These are phyloP conservation scores for Tridacna gigas DNA, from an alignment of 2,888 invertebrate genomes.

Conservation along the genomic window DNA sequence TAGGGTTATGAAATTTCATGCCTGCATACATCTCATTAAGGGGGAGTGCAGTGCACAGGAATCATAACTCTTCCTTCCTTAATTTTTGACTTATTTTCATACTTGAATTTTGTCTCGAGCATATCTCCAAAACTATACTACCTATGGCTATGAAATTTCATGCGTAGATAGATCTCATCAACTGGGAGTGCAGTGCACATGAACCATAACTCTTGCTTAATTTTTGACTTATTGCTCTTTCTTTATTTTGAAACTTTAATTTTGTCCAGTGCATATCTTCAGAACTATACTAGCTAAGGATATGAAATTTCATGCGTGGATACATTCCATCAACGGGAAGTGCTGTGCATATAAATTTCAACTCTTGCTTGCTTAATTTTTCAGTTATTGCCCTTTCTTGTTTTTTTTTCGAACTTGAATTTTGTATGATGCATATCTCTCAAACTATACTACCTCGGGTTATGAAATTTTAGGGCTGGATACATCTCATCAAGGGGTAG, in stretches of 20 bases:
- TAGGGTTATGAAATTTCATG: no score
- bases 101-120: not conserved
- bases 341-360: not conserved
- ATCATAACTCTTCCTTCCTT: no score
- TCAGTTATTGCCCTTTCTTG: not conserved
- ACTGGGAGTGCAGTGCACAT: not conserved
- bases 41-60: no score
- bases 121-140: not conserved
- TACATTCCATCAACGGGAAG: not conserved
- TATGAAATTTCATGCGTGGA: not conserved
- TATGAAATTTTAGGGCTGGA: not conserved
- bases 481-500: not conserved
- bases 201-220: slow-evolving; percentile 1
- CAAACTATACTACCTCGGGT: not conserved
- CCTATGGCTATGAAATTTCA: not conserved
- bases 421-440: not conserved
- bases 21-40: no score
- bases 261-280: not conserved
- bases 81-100: no score
- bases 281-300: not conserved
- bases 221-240: not conserved
- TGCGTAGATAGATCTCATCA: not conserved
- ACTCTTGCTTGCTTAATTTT: not conserved
- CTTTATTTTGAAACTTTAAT: not conserved
- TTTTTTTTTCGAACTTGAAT: not conserved